Base-by-base conservation (phyloP, 2,113 vertebrate species). In the Oreocharis arfaki region DNA sequence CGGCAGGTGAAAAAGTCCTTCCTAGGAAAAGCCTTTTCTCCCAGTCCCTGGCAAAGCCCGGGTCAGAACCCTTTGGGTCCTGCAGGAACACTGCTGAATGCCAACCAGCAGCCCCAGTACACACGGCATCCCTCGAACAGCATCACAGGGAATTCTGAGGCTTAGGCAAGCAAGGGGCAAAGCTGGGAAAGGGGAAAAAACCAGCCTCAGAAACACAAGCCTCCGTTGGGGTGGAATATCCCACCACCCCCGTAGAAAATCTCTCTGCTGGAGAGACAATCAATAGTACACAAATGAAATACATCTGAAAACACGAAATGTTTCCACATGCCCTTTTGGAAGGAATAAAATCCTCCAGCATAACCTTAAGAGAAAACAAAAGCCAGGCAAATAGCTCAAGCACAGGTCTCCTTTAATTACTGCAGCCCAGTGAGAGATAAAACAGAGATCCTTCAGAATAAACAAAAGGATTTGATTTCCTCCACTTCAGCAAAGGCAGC, bases 391-490 rank as follows among this genome's bases (percentile, higher is more conserved):
- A 69, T 55, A 78, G 81, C 87, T 60, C 5, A 11, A 83, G 87
- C 68, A 11, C 52, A 83, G 90, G 61, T 52, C 92, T 97, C 95
- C 87, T 96, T 96, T 94, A 98, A 97, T 98, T 97, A 97, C 82
- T 27, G 24, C 64, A 20, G 56, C 75, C 26, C 13, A 20, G 59
- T 24, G n/a, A 79, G 96, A 97, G 92, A 97, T 69, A 97, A 96
- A 97, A 74, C 94, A 98, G 97, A 96, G 85, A 93, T 84, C 78
- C 93, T 83, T 68, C 1, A 1, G 49, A 77, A 94, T 80, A 81
- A 64, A 95, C 81, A 67, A 78, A 95, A 87, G 90, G 87, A 90
- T 96, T 81, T 87, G 95, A 90, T 94, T 93, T 94, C 89, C 47
- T 57, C 55, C 60, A 68, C 84, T 93, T 70, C 67, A 77, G 77